These are phyloP conservation scores for Semaprochilodus insignis DNA, from an alignment of 2,797 vertebrate genomes.

Conservation along the genomic window DNA sequence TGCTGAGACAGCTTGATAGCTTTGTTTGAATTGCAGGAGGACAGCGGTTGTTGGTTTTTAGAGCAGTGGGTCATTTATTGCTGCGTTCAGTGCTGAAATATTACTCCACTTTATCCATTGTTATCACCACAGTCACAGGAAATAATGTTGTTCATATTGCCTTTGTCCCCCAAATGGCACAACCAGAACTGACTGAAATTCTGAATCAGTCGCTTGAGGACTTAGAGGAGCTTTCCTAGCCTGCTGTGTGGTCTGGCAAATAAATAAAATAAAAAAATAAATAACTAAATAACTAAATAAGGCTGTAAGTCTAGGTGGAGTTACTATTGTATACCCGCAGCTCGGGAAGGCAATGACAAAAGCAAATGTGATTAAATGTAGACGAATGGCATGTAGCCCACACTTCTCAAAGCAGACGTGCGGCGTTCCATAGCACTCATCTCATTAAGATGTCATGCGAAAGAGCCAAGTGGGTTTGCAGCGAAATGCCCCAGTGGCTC, in stretches of 20 bases:
- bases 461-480: conserved; percentile 68
- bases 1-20: no score
- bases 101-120: neutral
- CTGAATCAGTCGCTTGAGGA: neutral
- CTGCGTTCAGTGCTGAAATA: neutral
- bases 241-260: neutral
- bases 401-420: conserved; percentile 19
- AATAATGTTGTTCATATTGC: neutral
- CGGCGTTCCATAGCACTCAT: conserved; percentile 60
- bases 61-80: neutral
- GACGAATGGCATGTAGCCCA: conserved; percentile 29
- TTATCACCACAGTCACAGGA: neutral
- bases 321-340: neutral
- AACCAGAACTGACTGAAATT: neutral
- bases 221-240: neutral
- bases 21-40: neutral
- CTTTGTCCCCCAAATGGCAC: neutral
- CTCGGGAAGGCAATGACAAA: conserved; percentile 9
- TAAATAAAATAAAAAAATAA: neutral
- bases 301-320: neutral
- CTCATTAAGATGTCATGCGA: conserved; percentile 81
- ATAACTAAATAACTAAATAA: neutral
- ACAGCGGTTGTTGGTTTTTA: neutral
- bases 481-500: conserved; percentile 72
- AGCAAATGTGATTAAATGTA: conserved; percentile 31